A percentile compares a stretch with the other conserved stretches of the same genome.
Evolutionary conservation across 2,797 vertebrate species (phyloP).

Genomic region (Glossophaga mutica): DNA sequence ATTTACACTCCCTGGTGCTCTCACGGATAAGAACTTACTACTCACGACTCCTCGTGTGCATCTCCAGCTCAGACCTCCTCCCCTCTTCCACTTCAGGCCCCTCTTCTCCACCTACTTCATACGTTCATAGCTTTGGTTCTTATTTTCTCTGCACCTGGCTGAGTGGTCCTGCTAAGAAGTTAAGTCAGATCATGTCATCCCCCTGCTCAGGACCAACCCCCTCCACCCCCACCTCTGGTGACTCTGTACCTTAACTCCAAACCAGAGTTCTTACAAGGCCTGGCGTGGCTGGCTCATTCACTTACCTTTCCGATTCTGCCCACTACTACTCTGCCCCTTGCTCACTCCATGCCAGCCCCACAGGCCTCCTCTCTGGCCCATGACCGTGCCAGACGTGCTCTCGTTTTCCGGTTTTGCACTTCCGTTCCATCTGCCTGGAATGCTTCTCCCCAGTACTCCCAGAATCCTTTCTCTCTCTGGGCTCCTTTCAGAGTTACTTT

Average conservation of each 20-base stretch:
- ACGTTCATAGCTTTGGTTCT: background rate
- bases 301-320: background rate
- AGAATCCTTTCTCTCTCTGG: background rate
- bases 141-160: background rate
- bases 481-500: background rate
- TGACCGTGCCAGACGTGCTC: background rate
- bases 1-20: background rate
- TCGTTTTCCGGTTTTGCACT: background rate
- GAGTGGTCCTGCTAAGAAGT: background rate
- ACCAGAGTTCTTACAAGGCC: background rate
- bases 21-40: background rate
- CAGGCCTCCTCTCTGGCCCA: background rate
- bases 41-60: background rate
- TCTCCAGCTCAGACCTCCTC: background rate
- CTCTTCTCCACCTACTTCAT: background rate
- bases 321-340: rapidly evolving
- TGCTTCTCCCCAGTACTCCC: background rate
- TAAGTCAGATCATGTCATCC: background rate
- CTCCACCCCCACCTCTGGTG: background rate
- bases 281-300: background rate
- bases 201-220: background rate
- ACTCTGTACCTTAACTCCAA: background rate
- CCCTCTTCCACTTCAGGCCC: background rate
- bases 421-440: background rate
- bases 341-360: too few relatives aligned